These are phyloP conservation scores for Cnemophilus loriae DNA, from an alignment of 2,113 vertebrate species.

Conservation along the genomic window DNA sequence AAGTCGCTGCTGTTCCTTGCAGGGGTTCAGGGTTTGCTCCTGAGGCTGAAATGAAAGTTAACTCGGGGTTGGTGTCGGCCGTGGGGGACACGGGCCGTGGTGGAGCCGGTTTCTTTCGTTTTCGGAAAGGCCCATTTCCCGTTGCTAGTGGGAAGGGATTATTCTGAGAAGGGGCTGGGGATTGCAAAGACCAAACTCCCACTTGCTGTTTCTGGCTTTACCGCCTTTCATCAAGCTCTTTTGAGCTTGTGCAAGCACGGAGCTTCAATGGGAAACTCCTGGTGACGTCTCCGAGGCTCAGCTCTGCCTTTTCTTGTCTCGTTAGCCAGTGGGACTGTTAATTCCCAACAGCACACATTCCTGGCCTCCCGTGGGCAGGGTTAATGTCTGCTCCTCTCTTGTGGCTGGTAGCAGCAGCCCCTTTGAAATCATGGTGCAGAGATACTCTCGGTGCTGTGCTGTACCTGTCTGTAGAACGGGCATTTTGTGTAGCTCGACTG, in stretches of 20 bases:
- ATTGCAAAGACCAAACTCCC: not conserved
- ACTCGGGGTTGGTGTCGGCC: not conserved
- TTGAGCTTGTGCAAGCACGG: accelerated
- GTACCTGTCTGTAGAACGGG: not conserved
- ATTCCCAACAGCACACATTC: not conserved
- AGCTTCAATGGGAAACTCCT: not conserved
- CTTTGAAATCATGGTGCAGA: not conserved
- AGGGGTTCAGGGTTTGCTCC: not conserved
- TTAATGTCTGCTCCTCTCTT: not conserved
- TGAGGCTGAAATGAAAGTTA: not conserved
- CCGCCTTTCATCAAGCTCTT: not conserved
- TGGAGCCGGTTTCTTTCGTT: accelerated
- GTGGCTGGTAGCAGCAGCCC: not conserved
- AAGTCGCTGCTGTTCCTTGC: not conserved
- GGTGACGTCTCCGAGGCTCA: not conserved
- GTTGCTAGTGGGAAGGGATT: not conserved
- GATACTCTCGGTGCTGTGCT: accelerated
- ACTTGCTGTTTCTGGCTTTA: not conserved
- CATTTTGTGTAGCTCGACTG: not conserved
- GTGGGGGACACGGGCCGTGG: accelerated
- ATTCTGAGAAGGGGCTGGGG: not conserved
- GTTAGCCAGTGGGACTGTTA: not conserved
- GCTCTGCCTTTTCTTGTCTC: not conserved
- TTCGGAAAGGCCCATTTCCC: not conserved
- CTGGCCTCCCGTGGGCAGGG: not conserved